Evolutionary conservation across 2,113 vertebrate genomes (phyloP), one percentile per base, ranked within the genome.

Genomic region (Vidua macroura): DNA sequence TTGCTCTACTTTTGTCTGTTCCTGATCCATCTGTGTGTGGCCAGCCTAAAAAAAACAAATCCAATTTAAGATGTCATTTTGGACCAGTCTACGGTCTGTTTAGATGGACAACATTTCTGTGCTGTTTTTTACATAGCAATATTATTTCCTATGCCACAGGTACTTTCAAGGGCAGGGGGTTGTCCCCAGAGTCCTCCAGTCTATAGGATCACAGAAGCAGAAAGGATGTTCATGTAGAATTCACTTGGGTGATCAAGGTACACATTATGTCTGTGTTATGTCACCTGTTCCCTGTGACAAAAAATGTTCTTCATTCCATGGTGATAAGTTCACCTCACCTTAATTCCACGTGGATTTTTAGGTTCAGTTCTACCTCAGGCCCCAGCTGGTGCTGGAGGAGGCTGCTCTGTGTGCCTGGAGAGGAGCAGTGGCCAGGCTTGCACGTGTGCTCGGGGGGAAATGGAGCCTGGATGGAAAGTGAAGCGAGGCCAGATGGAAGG

Each of bases 201-300:
- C 41, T 76, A 1, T 22, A 35, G 35, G 51, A 79, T 68, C 48
- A 19, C 33, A 75, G 44, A 72, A 82, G 41, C 18, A 49, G 67
- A 67, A 88, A 62, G 21, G 15, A 41, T 27, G 15, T 49, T 70
- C 9, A 6, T 0, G 1, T 6, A 52, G 46, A 9, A 48, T 21
- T 62, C 46, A 27, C 33, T 31, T 35, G 51, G 51, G 52, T 55
- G 52, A 49, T 59, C 37, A 69, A 81, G 44, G 56, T 18, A 15
- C 22, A 3, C 0, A 0, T 51, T 46, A 5, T 31, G 5, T 48
- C 78, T 77, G 30, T 41, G 5, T 70, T 53, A 6, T 7, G 25
- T 74, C 4, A 2, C 37, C 44, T 69, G 58, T 55, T 81, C 33
- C 17, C 37, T 1, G 1, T 49, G 35, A 52, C 27, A 72, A 63